phyloP scores from a whole-genome alignment of 2,113 vertebrate species.

The Australoheros scitulus region DNA sequence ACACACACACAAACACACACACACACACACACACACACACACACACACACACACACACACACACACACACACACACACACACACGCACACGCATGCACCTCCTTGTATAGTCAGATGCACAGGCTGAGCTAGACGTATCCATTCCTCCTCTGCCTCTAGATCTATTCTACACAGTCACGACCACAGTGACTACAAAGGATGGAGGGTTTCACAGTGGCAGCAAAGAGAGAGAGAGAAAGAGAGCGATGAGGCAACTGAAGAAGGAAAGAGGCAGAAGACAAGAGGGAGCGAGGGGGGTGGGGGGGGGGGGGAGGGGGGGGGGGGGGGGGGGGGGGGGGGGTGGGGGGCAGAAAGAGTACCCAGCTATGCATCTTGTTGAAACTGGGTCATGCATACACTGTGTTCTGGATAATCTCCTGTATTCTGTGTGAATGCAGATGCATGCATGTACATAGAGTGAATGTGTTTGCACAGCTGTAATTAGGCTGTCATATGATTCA shows the following conservation, averaged over 20 bases:
- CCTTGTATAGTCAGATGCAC: slow-evolving; percentile 46
- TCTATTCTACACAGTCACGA: slow-evolving; percentile 71
- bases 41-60: background rate
- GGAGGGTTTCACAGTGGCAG: slow-evolving; percentile 59
- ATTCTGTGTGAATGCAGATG: slow-evolving; percentile 34
- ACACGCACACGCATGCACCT: background rate
- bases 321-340: too few species aligned
- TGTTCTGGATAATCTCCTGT: slow-evolving; percentile 42
- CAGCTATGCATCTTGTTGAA: slow-evolving; percentile 55
- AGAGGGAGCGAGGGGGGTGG: slow-evolving; percentile 31
- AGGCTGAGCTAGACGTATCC: slow-evolving; percentile 63
- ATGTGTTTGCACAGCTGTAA: slow-evolving; percentile 66
- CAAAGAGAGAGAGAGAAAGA: slow-evolving; percentile 28
- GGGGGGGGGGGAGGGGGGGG: too few species aligned
- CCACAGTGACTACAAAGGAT: slow-evolving; percentile 60
- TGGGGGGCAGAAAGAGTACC: slow-evolving; percentile 22
- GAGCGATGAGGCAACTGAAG: slow-evolving; percentile 46
- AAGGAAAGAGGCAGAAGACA: slow-evolving; percentile 61
- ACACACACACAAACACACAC: slow-evolving; percentile 12
- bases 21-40: slow-evolving; percentile 7
- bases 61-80: too few species aligned
- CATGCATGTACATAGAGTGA: slow-evolving; percentile 38
- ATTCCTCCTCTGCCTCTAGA: slow-evolving; percentile 66
- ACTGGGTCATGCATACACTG: slow-evolving; percentile 69
- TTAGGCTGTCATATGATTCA: slow-evolving; percentile 49